Conservation (phyloP, 2,113 vertebrate genomes). For the Marmota monax region DNA sequence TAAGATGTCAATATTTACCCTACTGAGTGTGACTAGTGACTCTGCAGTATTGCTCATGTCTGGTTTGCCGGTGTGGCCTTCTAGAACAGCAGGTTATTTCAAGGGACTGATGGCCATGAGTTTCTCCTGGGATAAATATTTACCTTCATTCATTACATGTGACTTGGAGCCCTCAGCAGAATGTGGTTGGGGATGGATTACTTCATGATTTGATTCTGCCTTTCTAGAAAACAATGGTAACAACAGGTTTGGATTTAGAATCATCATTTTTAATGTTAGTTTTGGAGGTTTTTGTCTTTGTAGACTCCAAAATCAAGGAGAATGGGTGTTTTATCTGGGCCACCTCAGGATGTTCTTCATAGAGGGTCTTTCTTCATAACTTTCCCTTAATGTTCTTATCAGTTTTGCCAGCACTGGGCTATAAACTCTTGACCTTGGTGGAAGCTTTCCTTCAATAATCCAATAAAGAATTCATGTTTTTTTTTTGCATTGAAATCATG, state of each 20-base stretch:
- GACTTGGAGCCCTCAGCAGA: constrained; percentile 76
- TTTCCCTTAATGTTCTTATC: constrained; percentile 95
- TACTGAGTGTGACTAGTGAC: constrained; percentile 92
- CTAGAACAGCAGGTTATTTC: constrained; percentile 76
- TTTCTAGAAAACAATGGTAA: constrained; percentile 75
- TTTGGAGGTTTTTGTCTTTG: constrained; percentile 85
- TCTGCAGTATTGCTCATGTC: constrained; percentile 80
- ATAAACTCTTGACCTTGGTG: constrained; percentile 96
- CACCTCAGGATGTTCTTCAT: constrained; percentile 95
- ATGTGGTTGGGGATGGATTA: neutral
- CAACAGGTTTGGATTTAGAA: constrained; percentile 37
- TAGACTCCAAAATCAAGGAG: constrained; percentile 93
- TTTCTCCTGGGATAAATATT: constrained; percentile 80
- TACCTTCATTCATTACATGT: constrained; percentile 86
- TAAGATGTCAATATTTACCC: constrained; percentile 90
- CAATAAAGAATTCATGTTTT: constrained; percentile 98
- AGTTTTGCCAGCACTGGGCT: constrained; percentile 93
- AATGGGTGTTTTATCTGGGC: constrained; percentile 96
- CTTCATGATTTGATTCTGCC: constrained; percentile 70
- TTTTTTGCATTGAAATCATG: constrained; percentile 97
- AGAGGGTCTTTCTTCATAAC: constrained; percentile 94
- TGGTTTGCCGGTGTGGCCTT: constrained; percentile 78
- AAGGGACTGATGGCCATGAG: constrained; percentile 63
- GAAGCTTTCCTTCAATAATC: constrained; percentile 97
- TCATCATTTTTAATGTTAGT: neutral